Percentiles rank a stretch among this genome's conserved stretches.
phyloP scores from a whole-genome alignment of 2,113 vertebrate species.

The Chaetops frenatus region DNA sequence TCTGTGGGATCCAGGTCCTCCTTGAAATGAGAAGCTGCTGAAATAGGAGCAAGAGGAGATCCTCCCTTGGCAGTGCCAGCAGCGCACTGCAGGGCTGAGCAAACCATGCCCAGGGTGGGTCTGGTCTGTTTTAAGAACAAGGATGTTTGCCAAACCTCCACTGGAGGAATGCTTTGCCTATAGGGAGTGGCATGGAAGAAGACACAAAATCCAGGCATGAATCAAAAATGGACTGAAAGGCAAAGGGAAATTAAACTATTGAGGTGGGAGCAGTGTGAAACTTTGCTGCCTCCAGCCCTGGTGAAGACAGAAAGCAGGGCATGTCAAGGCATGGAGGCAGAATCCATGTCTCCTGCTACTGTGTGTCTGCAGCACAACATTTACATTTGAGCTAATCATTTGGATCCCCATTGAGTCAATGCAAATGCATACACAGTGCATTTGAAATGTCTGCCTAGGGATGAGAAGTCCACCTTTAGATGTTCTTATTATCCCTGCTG shows the following conservation, averaged over 20 bases:
- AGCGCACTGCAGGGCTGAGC: background rate
- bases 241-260: background rate
- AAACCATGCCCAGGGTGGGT: background rate
- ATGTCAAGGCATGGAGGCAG: background rate
- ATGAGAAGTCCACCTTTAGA: background rate
- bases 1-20: background rate
- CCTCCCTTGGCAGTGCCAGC: background rate
- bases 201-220: background rate
- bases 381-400: background rate
- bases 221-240: background rate
- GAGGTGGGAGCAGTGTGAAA: accelerated
- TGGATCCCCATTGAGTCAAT: background rate
- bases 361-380: background rate
- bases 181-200: background rate
- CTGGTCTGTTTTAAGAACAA: background rate
- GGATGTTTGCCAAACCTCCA: background rate
- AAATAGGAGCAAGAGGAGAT: background rate
- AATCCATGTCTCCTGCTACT: background rate
- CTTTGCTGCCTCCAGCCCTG: background rate
- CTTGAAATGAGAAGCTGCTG: background rate
- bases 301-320: background rate
- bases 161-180: background rate
- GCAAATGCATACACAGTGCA: background rate
- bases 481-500: background rate
- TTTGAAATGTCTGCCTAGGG: background rate